Conservation (phyloP, 2,888 invertebrate genomes). For the Trachelus troglodyta region DNA sequence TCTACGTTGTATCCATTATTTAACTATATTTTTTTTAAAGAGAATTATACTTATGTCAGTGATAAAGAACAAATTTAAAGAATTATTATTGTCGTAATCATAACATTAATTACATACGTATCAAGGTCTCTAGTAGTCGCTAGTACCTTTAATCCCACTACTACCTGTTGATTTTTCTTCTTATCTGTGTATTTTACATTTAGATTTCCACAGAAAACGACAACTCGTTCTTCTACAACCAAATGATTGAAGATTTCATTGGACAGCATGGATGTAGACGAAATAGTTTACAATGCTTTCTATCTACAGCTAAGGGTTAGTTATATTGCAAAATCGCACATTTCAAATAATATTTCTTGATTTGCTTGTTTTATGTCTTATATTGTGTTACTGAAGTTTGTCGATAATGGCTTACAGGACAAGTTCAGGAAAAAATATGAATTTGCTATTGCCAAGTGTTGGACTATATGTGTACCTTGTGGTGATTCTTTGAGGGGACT, state of each 20-base stretch:
- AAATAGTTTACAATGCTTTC: constrained; percentile 22
- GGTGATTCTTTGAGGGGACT: constrained; percentile 39
- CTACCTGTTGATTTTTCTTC: constrained; percentile 6
- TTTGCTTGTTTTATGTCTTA: not conserved
- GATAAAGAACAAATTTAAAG: not conserved
- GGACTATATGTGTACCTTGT: constrained; percentile 50
- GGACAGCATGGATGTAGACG: not conserved
- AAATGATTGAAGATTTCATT: not conserved
- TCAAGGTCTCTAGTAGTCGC: not conserved
- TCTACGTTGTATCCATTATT: not conserved
- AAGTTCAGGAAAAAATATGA: constrained; percentile 45
- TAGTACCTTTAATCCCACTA: not conserved
- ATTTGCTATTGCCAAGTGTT: constrained; percentile 43
- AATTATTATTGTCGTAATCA: not conserved
- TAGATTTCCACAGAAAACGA: not conserved
- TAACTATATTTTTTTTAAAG: not conserved
- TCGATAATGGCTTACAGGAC: constrained; percentile 31
- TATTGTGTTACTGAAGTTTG: not conserved
- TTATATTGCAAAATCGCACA: not conserved
- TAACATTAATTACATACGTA: not conserved
- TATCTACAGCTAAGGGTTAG: constrained; percentile 38
- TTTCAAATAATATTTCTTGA: not conserved
- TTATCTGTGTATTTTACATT: not conserved
- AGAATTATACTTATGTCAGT: not conserved
- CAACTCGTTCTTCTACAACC: not conserved